Evolutionary conservation across 2,888 invertebrate genomes (phyloP), one percentile per base, ranked within the genome.

Genomic region (Oegoconia quadripuncta): DNA sequence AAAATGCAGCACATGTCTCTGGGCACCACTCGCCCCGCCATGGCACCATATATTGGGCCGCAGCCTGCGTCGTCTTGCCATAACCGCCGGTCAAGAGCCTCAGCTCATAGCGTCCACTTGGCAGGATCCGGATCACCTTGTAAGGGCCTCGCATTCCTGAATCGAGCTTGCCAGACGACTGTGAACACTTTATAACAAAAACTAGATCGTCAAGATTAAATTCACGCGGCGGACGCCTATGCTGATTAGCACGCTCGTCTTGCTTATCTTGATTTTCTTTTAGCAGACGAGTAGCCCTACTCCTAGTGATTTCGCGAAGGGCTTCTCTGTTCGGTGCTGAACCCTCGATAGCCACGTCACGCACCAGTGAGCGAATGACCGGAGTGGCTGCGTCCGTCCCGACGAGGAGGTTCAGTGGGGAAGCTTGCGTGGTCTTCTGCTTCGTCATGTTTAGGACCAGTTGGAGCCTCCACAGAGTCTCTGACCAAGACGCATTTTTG

Each of bases 81-180:
- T 42, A 43, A 1, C 22, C n/a, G n/a, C n/a, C n/a, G n/a, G n/a
- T n/a, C n/a, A n/a, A n/a, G n/a, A n/a, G n/a, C n/a, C n/a, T n/a
- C 18, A 48, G 38, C 35, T 43, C 44, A 27, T 50, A 46, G 2
- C 48, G 36, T 0, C 18, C 38, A 15, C 41, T 34, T 1, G 41
- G 42, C 12, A 46, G n/a, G 3, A n/a, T 11, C n/a, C 3, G 8
- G 3, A 26, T 4, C 3, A 26, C 26, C 11, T 26, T 26, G 26
- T 26, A 26, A 11, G 26, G 26, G n/a, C 26, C 26, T 5, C 26
- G 26, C 26, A 26, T 50, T 7, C 42, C 45, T 0, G 46, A 33
- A 22, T 52, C 52, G 0, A 53, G 39, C 14, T 55, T 52, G 1
- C 50, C 52, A 1, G 46, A 39, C 0, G 39, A 31, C 25, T 55